Evolutionary conservation across 2,113 vertebrate genomes (phyloP).

Genomic region (Amia ocellicauda): DNA sequence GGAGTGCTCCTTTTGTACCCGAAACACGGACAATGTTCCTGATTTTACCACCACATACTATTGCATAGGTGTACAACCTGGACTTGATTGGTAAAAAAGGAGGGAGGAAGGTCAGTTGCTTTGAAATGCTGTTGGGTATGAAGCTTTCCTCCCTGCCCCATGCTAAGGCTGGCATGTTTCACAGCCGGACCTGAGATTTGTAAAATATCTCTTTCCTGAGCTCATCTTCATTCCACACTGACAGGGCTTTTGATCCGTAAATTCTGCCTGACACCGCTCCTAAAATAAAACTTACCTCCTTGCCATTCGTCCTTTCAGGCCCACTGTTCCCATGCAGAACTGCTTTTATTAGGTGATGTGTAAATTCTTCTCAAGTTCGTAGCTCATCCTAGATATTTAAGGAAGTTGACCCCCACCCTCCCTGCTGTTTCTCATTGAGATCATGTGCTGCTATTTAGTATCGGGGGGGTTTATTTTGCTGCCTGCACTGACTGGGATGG

Average conservation of each 20-base stretch:
- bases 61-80: too few relatives aligned
- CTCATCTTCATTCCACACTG: neutral
- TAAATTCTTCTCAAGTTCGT: neutral
- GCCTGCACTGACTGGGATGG: neutral
- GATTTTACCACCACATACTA: too few relatives aligned
- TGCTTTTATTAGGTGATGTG: conserved; percentile 39
- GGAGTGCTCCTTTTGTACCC: too few relatives aligned
- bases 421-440: neutral
- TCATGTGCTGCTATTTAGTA: conserved; percentile 27
- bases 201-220: neutral
- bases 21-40: too few relatives aligned
- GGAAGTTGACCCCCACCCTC: neutral
- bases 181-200: neutral
- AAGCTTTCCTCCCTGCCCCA: too few relatives aligned
- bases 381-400: neutral
- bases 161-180: neutral
- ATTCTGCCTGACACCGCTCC: neutral
- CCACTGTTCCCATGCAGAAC: conserved; percentile 31
- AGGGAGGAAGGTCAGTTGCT: too few relatives aligned
- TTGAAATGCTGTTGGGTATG: too few relatives aligned
- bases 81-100: too few relatives aligned
- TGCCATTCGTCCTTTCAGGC: neutral
- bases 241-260: too few relatives aligned
- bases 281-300: conserved; percentile 17
- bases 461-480: conserved; percentile 5